phyloP scores from a whole-genome alignment of 2,888 invertebrate genomes.

The Harpalus rubripes region DNA sequence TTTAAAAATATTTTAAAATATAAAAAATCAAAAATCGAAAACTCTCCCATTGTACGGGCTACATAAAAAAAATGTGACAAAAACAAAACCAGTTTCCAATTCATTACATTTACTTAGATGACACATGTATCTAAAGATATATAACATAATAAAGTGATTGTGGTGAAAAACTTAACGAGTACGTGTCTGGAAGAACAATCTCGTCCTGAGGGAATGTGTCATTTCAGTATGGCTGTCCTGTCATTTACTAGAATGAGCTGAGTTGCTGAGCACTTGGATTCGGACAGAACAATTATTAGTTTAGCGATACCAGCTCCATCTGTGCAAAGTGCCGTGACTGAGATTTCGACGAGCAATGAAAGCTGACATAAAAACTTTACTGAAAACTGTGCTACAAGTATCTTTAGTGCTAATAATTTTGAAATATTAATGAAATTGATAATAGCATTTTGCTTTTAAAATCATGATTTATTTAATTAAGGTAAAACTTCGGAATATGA shows the following conservation, averaged over 20 bases:
- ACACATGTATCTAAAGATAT: neutral
- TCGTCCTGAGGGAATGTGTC: neutral
- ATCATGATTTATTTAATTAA: no score
- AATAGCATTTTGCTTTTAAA: no score
- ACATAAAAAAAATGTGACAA: no score
- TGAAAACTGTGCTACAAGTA: no score
- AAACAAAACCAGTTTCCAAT: no score
- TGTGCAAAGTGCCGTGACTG: conserved; percentile 7
- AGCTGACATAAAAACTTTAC: neutral
- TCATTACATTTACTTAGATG: neutral
- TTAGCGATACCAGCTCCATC: neutral
- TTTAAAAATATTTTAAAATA: no score
- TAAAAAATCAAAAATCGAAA: no score
- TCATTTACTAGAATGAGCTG: conserved; percentile 32
- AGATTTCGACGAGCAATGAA: conserved; percentile 4
- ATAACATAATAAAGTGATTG: neutral
- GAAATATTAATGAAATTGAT: no score
- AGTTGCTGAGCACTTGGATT: conserved; percentile 1
- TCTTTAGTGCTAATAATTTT: no score
- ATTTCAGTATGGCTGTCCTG: conserved; percentile 25
- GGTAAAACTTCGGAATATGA: no score
- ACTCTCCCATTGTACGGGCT: no score
- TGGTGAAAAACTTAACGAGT: neutral
- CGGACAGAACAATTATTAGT: conserved; percentile 51
- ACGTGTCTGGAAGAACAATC: conserved; percentile 16